Percentiles rank a stretch among this genome's conserved stretches.
These are phyloP conservation scores for Manacus vitellinus DNA, from an alignment of 2,113 vertebrate genomes.

Conservation along the genomic window DNA sequence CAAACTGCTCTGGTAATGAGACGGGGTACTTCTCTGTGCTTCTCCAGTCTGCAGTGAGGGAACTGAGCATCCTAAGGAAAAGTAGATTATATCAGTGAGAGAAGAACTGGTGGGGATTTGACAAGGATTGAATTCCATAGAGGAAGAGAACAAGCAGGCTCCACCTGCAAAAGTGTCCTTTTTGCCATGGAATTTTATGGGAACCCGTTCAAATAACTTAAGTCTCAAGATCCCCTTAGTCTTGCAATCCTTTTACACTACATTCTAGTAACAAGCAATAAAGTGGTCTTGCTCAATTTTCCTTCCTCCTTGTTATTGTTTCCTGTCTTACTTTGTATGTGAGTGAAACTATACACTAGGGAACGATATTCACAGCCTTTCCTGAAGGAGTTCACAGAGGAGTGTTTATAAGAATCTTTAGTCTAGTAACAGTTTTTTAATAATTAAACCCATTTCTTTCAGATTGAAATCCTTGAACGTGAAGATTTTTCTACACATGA, in stretches of 20 bases:
- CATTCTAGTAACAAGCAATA: constrained; percentile 1
- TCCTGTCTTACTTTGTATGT: constrained; percentile 24
- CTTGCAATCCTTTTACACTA: neutral
- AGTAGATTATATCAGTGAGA: neutral
- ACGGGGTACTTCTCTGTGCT: neutral
- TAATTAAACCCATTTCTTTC: neutral
- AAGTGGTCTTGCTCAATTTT: constrained; percentile 33
- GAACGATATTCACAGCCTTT: constrained; percentile 10
- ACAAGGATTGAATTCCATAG: neutral
- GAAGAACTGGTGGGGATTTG: neutral
- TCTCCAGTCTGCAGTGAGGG: neutral
- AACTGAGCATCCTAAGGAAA: neutral
- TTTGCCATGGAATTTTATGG: neutral
- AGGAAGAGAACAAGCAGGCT: neutral
- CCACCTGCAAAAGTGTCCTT: neutral
- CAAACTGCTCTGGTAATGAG: neutral
- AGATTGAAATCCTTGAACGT: neutral
- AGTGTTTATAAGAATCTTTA: constrained; percentile 1
- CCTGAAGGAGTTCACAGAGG: neutral
- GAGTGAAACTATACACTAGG: neutral
- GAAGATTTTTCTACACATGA: neutral
- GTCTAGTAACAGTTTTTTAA: neutral
- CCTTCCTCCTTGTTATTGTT: constrained; percentile 50
- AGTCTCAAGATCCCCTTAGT: constrained; percentile 11
- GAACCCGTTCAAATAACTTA: neutral